Evolutionary conservation across 2,113 vertebrate genomes (phyloP).

Genomic region (Neodon shergylaensis): DNA sequence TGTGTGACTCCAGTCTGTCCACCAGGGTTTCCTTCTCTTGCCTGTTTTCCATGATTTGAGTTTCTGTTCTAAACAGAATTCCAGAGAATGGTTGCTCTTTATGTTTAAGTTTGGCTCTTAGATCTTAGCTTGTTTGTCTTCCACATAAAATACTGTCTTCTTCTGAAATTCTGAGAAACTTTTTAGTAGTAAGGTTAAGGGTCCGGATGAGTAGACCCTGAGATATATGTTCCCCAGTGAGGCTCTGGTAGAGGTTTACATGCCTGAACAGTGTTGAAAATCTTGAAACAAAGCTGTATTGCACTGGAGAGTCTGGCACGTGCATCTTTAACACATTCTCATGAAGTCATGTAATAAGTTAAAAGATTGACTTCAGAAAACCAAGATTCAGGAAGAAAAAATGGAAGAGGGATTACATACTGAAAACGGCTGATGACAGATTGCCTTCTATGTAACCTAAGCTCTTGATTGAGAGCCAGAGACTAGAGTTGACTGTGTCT

Average conservation of each 20-base stretch:
- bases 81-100: not conserved
- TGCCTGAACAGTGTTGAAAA: slow-evolving; percentile 52
- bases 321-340: slow-evolving; percentile 40
- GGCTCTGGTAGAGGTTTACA: slow-evolving; percentile 46
- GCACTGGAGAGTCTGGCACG: not conserved
- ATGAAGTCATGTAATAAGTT: not conserved
- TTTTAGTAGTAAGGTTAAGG: slow-evolving; percentile 48
- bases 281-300: not conserved
- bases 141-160: not conserved
- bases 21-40: not conserved
- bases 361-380: slow-evolving; percentile 57
- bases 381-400: slow-evolving; percentile 59
- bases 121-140: not conserved
- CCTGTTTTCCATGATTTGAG: not conserved
- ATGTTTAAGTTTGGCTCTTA: slow-evolving; percentile 45
- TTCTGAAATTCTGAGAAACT: slow-evolving; percentile 44
- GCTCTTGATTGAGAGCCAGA: slow-evolving; percentile 50
- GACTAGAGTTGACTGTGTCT: slow-evolving; percentile 5
- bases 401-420: slow-evolving; percentile 19
- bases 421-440: slow-evolving; percentile 62
- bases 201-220: slow-evolving; percentile 14
- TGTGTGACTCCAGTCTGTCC: not conserved
- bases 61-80: not conserved
- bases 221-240: slow-evolving; percentile 49
- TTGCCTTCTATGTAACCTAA: not conserved